These are phyloP conservation scores for Lophotriccus pileatus DNA, from an alignment of 2,797 vertebrate species.

Conservation along the genomic window DNA sequence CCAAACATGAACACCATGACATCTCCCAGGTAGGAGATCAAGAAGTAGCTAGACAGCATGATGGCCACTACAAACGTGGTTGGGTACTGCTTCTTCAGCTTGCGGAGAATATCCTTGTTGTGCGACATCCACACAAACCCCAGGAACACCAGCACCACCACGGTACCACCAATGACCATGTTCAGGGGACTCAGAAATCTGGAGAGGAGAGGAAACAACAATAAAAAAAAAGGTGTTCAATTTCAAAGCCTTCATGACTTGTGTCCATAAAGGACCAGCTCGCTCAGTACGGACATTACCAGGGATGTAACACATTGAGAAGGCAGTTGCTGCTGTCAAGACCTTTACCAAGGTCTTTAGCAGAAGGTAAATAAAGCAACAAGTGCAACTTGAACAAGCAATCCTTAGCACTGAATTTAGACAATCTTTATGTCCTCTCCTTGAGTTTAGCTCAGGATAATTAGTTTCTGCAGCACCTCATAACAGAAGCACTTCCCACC, in stretches of 20 bases:
- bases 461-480: neutral
- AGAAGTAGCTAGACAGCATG: conserved; percentile 90
- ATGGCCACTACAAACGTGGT: conserved; percentile 85
- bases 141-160: conserved; percentile 90
- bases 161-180: conserved; percentile 89
- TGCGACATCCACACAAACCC: conserved; percentile 93
- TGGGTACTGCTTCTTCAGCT: conserved; percentile 82
- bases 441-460: neutral
- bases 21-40: conserved; percentile 91
- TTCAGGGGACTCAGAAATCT: conserved; percentile 91
- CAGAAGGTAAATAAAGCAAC: neutral
- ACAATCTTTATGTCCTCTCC: neutral
- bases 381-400: neutral
- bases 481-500: neutral
- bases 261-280: neutral
- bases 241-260: neutral
- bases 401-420: neutral
- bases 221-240: rapidly evolving
- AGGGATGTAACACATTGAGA: neutral
- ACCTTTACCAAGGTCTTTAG: neutral
- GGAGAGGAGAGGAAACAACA: neutral
- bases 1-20: conserved; percentile 98
- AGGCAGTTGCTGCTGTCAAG: neutral
- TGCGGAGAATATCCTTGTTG: conserved; percentile 87
- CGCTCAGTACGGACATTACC: neutral